These are phyloP conservation scores for Bubo blakistoni DNA, from an alignment of 2,113 vertebrate genomes.

Conservation along the genomic window DNA sequence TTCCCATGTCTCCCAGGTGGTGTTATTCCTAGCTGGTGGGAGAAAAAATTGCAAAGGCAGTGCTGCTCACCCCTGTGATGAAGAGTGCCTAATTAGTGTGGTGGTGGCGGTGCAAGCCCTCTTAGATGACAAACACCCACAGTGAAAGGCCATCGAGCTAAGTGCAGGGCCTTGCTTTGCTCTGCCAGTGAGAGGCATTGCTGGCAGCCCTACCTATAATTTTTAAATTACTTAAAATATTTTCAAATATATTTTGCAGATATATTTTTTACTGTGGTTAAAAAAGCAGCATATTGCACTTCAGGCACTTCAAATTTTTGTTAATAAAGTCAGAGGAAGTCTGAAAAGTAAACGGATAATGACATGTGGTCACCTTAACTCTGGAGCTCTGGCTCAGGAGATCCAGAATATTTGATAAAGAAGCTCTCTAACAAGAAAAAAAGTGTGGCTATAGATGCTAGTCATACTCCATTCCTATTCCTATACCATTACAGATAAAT, in stretches of 20 bases:
- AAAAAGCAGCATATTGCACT: neutral
- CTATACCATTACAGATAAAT: neutral
- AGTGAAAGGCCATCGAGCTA: neutral
- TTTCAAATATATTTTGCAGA: neutral
- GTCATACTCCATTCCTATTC: neutral
- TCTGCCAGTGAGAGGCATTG: neutral
- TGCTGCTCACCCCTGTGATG: neutral
- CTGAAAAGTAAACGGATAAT: conserved; percentile 24
- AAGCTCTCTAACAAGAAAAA: neutral
- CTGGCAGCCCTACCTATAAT: neutral
- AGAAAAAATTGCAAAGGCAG: neutral
- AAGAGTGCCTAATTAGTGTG: neutral
- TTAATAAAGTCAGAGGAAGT: conserved; percentile 43
- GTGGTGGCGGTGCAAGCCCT: neutral
- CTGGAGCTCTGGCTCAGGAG: neutral
- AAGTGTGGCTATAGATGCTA: neutral
- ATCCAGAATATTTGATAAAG: neutral
- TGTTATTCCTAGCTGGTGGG: neutral
- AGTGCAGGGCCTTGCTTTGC: neutral
- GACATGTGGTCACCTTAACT: conserved; percentile 10
- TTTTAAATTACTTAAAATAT: neutral
- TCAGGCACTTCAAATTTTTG: neutral
- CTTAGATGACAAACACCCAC: neutral
- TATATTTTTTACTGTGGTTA: neutral
- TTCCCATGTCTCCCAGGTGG: fast-evolving